Base-by-base conservation (phyloP, 2,888 invertebrate species). In the Physocephala rufipes region DNA sequence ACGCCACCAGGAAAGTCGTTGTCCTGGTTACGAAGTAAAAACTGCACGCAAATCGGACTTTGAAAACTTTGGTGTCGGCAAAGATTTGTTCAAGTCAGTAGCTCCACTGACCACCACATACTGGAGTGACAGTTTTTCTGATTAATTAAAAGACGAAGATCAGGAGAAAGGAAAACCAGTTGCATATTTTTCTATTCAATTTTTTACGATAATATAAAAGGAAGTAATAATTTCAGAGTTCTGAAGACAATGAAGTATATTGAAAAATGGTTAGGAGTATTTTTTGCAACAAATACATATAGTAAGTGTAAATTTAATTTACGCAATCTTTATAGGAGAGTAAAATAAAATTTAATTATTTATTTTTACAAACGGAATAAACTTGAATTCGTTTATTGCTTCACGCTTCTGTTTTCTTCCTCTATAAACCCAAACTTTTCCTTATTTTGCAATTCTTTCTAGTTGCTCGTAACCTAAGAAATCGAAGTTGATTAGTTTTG, bases 111-210 rank as follows among this genome's bases (percentile, higher is more conserved):
- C 87, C 5, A 86, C 87, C 63, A 87, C 87, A 26, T 87, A 87
- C 73, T 87, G 87, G 87, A 87, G 87, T 74, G 87, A 87, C 73
- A 86, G 86, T 58, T 87, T 86, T 78, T 87, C 87, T 7, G 87
- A 87, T 74, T 87, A 84, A 55, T n/a, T n/a, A n/a, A n/a, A n/a
- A n/a, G n/a, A n/a, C n/a, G n/a, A 45, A 3, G 24, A n/a, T 49
- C n/a, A 49, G 24, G 2, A 21, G 7, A 9, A 9, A 36, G 9
- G 36, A 4, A 36, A 36, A 36, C 9, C 9, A 36, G 36, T 36
- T 36, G 9, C 36, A 36, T 36, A 36, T 36, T 36, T 36, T 36
- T 36, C 36, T 36, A 36, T 36, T 36, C 9, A 9, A 36, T 36
- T 36, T 36, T 36, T 36, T 36, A 36, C 36, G 36, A 36, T 7